A percentile compares a stretch with the other conserved stretches of the same genome.
Evolutionary conservation across 1,140 invertebrate species (phyloP).

Genomic region (Psilanteris sp.): DNA sequence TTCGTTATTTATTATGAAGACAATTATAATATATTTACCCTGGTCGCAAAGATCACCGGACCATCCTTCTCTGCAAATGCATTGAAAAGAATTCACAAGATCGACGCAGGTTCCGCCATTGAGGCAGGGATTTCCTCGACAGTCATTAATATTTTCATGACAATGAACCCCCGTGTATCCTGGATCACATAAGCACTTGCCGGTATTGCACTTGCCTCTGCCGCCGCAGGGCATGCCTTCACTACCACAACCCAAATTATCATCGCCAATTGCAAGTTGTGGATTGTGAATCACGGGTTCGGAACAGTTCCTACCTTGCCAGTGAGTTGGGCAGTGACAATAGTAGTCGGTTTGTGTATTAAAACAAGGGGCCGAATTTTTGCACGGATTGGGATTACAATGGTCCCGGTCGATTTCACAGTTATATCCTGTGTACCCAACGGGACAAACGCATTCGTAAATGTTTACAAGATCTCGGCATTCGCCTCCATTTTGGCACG

Average conservation of each 20-base stretch:
- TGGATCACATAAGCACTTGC: conserved; percentile 86
- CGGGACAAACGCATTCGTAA: conserved; percentile 90
- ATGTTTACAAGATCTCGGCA: conserved; percentile 90
- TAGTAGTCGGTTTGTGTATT: conserved; percentile 93
- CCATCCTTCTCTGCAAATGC: conserved; percentile 87
- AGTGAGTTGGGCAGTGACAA: conserved; percentile 92
- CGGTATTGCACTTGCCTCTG: conserved; percentile 87
- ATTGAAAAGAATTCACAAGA: conserved; percentile 87
- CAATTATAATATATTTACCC: conserved; percentile 78
- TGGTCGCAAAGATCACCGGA: conserved; percentile 83
- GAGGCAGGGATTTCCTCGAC: conserved; percentile 85
- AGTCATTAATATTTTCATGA: conserved; percentile 88
- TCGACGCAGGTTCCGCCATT: conserved; percentile 89
- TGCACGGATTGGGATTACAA: conserved; percentile 90
- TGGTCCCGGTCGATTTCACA: conserved; percentile 92
- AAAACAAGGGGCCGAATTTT: conserved; percentile 89
- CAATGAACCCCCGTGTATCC: conserved; percentile 89
- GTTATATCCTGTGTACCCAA: conserved; percentile 88
- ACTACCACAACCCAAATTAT: conserved; percentile 75
- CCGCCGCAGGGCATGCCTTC: conserved; percentile 85
- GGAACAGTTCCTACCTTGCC: conserved; percentile 94
- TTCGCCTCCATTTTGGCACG: conserved; percentile 91
- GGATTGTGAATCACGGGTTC: conserved; percentile 83
- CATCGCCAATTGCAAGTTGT: conserved; percentile 79
- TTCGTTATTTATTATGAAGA: too few relatives aligned